phyloP scores from a whole-genome alignment of 2,888 invertebrate species.

The Caenorhabditis angaria region DNA sequence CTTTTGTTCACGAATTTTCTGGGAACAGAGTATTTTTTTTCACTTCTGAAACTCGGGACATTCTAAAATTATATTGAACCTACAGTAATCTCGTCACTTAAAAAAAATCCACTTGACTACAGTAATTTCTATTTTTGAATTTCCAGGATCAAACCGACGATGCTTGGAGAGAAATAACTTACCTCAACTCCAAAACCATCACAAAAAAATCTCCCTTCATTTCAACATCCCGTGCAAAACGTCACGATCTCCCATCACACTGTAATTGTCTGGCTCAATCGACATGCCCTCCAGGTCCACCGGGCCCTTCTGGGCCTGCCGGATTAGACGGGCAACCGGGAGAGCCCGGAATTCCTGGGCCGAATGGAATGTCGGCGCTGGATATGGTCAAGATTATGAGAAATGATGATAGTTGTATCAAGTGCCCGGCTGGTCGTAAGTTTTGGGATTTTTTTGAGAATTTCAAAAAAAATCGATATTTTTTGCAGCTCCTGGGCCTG shows the following conservation, averaged over 20 bases:
- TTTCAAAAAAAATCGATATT: no score
- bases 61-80: no score
- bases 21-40: no score
- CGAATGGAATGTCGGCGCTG: conserved; percentile 41
- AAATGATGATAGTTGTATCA: conserved; percentile 45
- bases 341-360: conserved; percentile 39
- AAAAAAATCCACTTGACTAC: no score
- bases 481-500: conserved; percentile 42
- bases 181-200: conserved; percentile 13
- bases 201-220: conserved; percentile 10
- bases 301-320: conserved; percentile 51
- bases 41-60: no score
- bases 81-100: no score
- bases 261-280: conserved; percentile 41
- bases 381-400: conserved; percentile 29
- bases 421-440: conserved; percentile 52
- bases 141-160: conserved; percentile 37
- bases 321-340: conserved; percentile 50
- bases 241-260: conserved; percentile 39
- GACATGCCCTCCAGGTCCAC: conserved; percentile 55
- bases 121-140: no score
- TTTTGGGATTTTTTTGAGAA: neutral
- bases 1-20: no score
- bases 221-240: conserved; percentile 14
- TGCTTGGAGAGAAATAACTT: conserved; percentile 46